Evolutionary conservation across 1,140 invertebrate genomes (phyloP).

Genomic region (Stratiolaelaps scimitus): DNA sequence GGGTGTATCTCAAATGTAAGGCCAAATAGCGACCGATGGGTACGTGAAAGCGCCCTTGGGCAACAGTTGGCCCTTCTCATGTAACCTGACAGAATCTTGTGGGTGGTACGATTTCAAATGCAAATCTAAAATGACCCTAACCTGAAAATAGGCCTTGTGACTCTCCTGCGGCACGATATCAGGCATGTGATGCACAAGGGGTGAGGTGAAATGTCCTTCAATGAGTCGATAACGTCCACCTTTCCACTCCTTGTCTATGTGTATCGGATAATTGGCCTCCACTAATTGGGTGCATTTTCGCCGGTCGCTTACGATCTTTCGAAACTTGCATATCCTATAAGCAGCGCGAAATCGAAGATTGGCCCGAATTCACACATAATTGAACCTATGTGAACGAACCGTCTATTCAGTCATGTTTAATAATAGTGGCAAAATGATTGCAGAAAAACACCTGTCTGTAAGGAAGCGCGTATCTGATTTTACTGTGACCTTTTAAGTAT

Average conservation of each 20-base stretch:
- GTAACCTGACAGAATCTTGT: no score
- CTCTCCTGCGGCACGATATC: constrained; percentile 71
- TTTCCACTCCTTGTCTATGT: constrained; percentile 62
- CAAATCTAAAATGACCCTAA: not conserved
- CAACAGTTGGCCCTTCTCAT: no score
- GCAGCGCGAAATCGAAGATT: constrained; percentile 34
- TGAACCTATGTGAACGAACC: no score
- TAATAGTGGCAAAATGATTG: no score
- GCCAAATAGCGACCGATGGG: not conserved
- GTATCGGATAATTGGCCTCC: constrained; percentile 65
- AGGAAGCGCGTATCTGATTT: not conserved
- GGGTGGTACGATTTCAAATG: no score
- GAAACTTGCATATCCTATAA: constrained; percentile 72
- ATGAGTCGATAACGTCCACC: constrained; percentile 59
- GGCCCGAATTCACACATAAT: no score
- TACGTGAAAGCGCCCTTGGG: no score
- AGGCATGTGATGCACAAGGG: constrained; percentile 65
- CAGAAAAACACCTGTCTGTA: no score
- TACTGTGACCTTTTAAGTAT: not conserved
- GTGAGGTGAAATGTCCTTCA: constrained; percentile 77
- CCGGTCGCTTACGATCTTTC: constrained; percentile 70
- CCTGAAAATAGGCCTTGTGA: constrained; percentile 65
- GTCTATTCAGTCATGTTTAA: no score
- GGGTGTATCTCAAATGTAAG: not conserved
- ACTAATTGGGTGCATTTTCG: constrained; percentile 69